Evolutionary conservation across 2,888 invertebrate genomes (phyloP).

Genomic region (Sarcophaga variegata): DNA sequence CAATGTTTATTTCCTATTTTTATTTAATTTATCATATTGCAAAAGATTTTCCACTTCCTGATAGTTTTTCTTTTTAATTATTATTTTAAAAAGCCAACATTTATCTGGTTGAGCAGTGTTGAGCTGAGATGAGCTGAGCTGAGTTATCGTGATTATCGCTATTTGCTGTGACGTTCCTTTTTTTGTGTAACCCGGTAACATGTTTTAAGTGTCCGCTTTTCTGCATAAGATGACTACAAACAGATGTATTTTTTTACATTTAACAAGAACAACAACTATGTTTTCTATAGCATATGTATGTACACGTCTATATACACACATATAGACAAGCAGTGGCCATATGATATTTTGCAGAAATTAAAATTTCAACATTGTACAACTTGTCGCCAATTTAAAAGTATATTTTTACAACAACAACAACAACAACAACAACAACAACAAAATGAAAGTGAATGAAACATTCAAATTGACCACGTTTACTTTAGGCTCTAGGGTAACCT

Average conservation of each 20-base stretch:
- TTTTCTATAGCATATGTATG: neutral
- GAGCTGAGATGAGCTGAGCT: slow-evolving; percentile 36
- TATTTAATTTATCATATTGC: neutral
- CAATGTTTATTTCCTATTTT: neutral
- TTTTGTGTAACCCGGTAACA: slow-evolving; percentile 13
- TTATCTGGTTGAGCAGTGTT: slow-evolving; percentile 37
- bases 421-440: neutral
- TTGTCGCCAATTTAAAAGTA: slow-evolving; percentile 54
- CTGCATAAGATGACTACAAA: neutral
- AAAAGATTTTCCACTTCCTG: no score
- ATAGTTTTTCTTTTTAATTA: neutral
- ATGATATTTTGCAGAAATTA: slow-evolving; percentile 56
- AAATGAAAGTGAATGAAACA: neutral
- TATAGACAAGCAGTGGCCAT: slow-evolving; percentile 21
- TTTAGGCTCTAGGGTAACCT: slow-evolving; percentile 12
- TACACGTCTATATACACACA: slow-evolving; percentile 12
- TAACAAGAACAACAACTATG: neutral
- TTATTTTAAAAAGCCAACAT: slow-evolving; percentile 35
- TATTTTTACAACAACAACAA: slow-evolving; percentile 3
- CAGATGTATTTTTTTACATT: neutral
- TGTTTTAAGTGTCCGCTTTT: slow-evolving; percentile 36
- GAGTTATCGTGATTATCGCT: slow-evolving; percentile 48
- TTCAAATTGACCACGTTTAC: slow-evolving; percentile 36
- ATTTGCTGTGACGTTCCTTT: slow-evolving; percentile 23
- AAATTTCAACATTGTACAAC: slow-evolving; percentile 53